phyloP scores from a whole-genome alignment of 1,140 invertebrate genomes.

The Pogonomyrmex californicus region DNA sequence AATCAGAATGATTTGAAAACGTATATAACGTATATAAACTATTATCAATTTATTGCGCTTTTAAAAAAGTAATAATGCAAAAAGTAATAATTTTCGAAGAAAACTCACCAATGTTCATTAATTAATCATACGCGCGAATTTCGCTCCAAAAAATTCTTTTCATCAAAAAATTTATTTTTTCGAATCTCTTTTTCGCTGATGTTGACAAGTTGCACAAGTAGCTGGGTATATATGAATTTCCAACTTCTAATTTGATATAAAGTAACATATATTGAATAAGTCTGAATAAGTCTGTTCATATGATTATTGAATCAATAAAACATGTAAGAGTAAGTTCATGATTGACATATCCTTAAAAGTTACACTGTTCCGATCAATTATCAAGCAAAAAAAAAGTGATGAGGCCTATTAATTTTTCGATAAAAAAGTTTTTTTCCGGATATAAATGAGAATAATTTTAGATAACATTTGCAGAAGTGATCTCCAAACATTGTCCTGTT shows the following conservation, averaged over 20 bases:
- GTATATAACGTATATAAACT: neutral
- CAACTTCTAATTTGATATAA: constrained; percentile 41
- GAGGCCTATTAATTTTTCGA: constrained; percentile 12
- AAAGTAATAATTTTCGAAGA: neutral
- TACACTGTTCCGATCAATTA: constrained; percentile 14
- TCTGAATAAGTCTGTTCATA: no score
- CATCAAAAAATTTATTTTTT: constrained; percentile 24
- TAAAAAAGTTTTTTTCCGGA: constrained; percentile 37
- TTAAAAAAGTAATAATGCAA: neutral
- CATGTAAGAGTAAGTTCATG: constrained; percentile 15
- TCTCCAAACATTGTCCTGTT: constrained; percentile 56
- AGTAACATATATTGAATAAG: constrained; percentile 7
- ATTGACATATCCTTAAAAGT: constrained; percentile 29
- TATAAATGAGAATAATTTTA: constrained; percentile 41
- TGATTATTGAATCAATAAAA: neutral
- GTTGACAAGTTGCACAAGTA: constrained; percentile 65
- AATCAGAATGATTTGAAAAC: neutral
- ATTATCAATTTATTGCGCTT: neutral
- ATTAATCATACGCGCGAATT: neutral
- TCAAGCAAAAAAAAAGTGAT: constrained; percentile 36
- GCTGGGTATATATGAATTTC: constrained; percentile 34
- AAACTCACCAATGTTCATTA: neutral
- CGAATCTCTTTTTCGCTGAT: constrained; percentile 76
- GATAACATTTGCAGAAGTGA: constrained; percentile 47
- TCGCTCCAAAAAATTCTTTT: neutral